Base-by-base conservation (phyloP, 2,797 vertebrate species). In the Sebastes oblongus region DNA sequence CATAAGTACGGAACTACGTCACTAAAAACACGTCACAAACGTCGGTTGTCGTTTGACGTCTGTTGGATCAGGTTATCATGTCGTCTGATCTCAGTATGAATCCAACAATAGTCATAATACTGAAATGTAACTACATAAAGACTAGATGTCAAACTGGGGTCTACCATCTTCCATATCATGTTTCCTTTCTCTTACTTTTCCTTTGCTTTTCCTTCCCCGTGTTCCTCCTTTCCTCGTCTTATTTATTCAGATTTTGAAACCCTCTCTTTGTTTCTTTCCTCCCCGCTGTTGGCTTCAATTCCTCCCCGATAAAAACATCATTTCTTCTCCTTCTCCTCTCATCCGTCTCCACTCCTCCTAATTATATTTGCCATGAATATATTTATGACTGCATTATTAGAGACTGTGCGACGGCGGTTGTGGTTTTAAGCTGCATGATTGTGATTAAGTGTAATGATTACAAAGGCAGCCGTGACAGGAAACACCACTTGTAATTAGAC, bases 341-440 rank as follows among this genome's bases (percentile, higher is more conserved):
- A 13, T 77, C 82, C 3, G 72, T 67, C 67, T 86, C 80, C 75
- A 61, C 32, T 68, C 46, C 87, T 36, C 34, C 34, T 90, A 86
- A 89, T 91, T 73, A 85, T 71, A 81, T 91, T 88, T 88, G 39
- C 77, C 72, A 82, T 91, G 84, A 86, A 90, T 86, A 83, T 81
- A 84, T 87, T 82, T 84, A 85, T 78, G 82, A 25, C 54, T 32
- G 77, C 59, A 29, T 83, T 84, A 84, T 84, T 67, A 72, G 72
- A 77, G 84, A 1, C 16, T 3, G 84, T 52, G 66, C 27, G 14
- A 62, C 4, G 62, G 62, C 3, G 42, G 50, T 66, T 72, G 78
- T 65, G 80, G 75, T 70, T 81, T 84, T 66, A 72, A 74, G 80
- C 78, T 65, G 75, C 62, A 14, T 79, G 60, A 80, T 83, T 2